These are phyloP conservation scores for Pheosia gnoma DNA, from an alignment of 2,888 invertebrate species.

Conservation along the genomic window DNA sequence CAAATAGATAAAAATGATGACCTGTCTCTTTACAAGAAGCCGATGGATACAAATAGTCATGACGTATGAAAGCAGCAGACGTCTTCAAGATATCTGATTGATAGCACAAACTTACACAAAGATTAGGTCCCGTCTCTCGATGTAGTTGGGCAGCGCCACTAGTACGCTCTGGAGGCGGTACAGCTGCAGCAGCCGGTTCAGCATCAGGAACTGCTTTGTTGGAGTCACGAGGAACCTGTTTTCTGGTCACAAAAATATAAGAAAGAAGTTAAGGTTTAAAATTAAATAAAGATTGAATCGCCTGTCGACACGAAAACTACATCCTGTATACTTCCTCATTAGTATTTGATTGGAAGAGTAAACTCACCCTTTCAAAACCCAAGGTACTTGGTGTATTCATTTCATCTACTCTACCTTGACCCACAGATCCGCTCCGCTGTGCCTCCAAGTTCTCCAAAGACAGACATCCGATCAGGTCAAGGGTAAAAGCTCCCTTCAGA, in stretches of 20 bases:
- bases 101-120: conserved; percentile 50
- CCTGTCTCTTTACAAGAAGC: too few species aligned
- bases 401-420: background rate
- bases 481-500: conserved; percentile 59
- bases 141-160: conserved; percentile 45
- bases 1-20: too few species aligned
- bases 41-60: too few species aligned
- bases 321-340: too few species aligned
- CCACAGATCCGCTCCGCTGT: conserved; percentile 1
- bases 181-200: conserved; percentile 67
- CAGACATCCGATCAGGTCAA: conserved; percentile 60
- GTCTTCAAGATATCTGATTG: too few species aligned
- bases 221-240: conserved; percentile 45
- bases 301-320: too few species aligned
- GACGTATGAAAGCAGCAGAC: too few species aligned
- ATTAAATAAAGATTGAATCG: too few species aligned
- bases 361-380: too few species aligned
- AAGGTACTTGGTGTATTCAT: too few species aligned
- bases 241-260: conserved; percentile 28
- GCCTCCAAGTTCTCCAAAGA: conserved; percentile 61
- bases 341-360: too few species aligned
- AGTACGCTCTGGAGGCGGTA: conserved; percentile 66
- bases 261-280: too few species aligned
- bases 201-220: conserved; percentile 58
- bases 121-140: conserved; percentile 59